Percentiles rank a stretch among this genome's conserved stretches.
phyloP scores from a whole-genome alignment of 2,797 vertebrate genomes.

The Diceros bicornis region DNA sequence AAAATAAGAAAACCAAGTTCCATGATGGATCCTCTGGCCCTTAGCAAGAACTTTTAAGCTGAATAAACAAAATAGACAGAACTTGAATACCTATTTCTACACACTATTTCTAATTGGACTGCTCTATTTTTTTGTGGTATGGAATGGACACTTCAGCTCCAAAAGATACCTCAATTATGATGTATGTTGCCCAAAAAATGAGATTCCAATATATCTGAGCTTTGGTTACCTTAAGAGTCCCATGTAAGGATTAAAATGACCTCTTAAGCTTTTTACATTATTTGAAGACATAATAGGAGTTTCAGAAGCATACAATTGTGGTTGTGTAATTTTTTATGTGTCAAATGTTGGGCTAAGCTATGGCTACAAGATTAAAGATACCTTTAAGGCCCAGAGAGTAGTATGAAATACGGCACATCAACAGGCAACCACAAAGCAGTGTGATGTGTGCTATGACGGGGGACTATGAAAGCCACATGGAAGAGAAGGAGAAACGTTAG shows the following conservation, averaged over 20 bases:
- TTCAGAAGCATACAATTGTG: not conserved
- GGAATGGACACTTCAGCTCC: not conserved
- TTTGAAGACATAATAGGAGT: not conserved
- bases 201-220: not conserved
- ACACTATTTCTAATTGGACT: not conserved
- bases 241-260: not conserved
- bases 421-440: not conserved
- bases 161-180: not conserved
- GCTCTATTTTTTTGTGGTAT: not conserved
- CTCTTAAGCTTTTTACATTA: not conserved
- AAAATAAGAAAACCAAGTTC: slow-evolving; percentile 61
- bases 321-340: not conserved
- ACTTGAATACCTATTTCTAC: slow-evolving; percentile 8
- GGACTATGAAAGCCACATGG: not conserved
- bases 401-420: not conserved
- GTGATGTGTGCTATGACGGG: no score
- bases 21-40: not conserved
- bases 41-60: slow-evolving; percentile 25
- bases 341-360: not conserved
- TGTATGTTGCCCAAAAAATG: not conserved
- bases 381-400: not conserved
- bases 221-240: not conserved
- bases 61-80: slow-evolving; percentile 47
- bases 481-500: not conserved
- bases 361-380: slow-evolving; percentile 29